Conservation (phyloP, 2,888 invertebrate species). For the Spatulosminthurus flaviceps region DNA sequence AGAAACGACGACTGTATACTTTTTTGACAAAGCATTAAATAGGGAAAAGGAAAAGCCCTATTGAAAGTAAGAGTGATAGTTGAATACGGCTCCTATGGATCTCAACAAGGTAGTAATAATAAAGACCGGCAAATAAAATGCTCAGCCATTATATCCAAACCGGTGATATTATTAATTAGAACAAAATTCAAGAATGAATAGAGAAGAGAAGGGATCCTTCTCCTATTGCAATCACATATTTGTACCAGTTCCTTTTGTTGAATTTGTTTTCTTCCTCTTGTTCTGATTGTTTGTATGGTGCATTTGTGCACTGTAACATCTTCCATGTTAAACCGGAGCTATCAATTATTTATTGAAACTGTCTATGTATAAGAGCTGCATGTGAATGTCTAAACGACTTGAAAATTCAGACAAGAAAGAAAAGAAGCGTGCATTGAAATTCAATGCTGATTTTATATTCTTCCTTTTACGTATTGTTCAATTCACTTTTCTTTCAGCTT, state of each 20-base stretch:
- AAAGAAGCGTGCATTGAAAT: neutral
- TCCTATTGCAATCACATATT: neutral
- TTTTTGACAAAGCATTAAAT: neutral
- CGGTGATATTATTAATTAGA: neutral
- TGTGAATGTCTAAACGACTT: too few relatives aligned
- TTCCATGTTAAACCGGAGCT: neutral
- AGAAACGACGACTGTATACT: too few relatives aligned
- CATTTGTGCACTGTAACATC: neutral
- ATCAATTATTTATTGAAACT: neutral
- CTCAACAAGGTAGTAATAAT: neutral
- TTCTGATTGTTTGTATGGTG: neutral
- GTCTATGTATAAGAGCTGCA: too few relatives aligned
- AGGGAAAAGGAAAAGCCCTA: neutral
- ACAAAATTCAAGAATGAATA: neutral
- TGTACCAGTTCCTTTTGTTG: conserved; percentile 2
- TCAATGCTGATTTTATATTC: conserved; percentile 9
- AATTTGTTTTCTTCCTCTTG: neutral
- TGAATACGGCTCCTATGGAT: too few relatives aligned
- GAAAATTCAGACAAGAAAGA: neutral
- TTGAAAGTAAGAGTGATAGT: conserved; percentile 3
- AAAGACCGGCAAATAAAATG: neutral
- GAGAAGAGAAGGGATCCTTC: neutral
- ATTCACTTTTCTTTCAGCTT: neutral
- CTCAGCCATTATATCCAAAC: neutral
- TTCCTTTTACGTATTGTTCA: neutral